Evolutionary conservation across 2,797 vertebrate species (phyloP), one percentile per base, ranked within the genome.

Genomic region (Cheirogaleus major): DNA sequence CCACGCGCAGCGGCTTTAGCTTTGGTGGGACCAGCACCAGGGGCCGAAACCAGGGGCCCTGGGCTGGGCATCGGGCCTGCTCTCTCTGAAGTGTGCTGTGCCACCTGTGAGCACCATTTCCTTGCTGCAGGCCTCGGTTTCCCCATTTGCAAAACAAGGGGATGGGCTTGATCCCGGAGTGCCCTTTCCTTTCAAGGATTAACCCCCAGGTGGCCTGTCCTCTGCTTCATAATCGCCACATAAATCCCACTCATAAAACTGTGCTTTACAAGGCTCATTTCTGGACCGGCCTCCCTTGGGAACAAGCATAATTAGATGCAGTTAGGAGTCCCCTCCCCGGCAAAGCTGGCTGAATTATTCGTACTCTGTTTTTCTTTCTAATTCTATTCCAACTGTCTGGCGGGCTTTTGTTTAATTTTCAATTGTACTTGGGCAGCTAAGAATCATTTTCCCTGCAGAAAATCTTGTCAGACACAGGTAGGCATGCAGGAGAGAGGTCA

Each of bases 281-380:
- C 82, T 91, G 97, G 95, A 94, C 96, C 38, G 92, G 91, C 93
- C 75, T 95, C 95, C 59, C 95, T 89, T 0, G 95, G 95, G 97
- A 97, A 85, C 0, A 1, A 89, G 92, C 97, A 79, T 93, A 96
- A 98, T 96, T 86, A 96, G 96, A 93, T 73, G 94, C 96, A 97
- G 96, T 97, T 88, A 96, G 50, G 55, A 97, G 90, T 94, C 97
- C 73, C 89, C 45, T 91, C 98, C 95, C 95, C 80, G 89, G 98
- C 97, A 96, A 73, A 97, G 97, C 15, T 63, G 89, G 96, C 95
- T 98, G 95, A 98, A 98, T 98, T 96, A 97, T 96, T 98, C 97
- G 92, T 88, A 80, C 65, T 79, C 96, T 96, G 92, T 93, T 96
- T 97, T 96, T 89, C 95, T 0, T 0, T 79, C 94, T 93, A 96